Conservation (phyloP, 2,797 vertebrate species). For the Sebastes hubbsi region DNA sequence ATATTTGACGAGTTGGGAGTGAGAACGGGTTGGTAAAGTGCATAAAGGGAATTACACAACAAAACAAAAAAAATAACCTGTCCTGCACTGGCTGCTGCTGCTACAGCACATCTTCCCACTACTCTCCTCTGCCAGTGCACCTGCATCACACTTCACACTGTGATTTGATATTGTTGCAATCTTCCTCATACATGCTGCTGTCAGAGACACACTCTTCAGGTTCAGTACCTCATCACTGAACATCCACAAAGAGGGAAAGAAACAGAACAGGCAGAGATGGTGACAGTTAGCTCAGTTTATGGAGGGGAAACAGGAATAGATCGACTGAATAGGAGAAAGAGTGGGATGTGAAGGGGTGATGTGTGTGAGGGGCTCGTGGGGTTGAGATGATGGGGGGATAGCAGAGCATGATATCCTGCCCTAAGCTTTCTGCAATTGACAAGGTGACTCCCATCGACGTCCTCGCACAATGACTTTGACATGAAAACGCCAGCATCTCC, state of each 20-base stretch:
- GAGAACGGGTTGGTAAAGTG: no score
- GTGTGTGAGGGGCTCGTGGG: neutral
- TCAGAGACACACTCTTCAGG: neutral
- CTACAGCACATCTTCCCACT: neutral
- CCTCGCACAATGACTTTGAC: conserved; percentile 53
- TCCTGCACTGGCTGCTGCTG: no score
- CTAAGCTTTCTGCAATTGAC: conserved; percentile 46
- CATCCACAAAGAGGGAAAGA: neutral
- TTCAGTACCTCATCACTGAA: neutral
- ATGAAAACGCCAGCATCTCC: conserved; percentile 34
- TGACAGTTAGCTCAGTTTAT: neutral
- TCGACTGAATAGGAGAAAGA: neutral
- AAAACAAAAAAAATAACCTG: no score
- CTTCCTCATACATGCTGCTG: neutral
- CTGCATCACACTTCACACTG: neutral
- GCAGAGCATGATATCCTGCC: conserved; percentile 31
- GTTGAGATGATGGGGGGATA: neutral
- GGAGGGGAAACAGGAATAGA: neutral
- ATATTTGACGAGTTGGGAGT: no score
- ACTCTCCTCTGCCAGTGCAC: neutral
- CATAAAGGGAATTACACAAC: no score
- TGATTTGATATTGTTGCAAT: neutral
- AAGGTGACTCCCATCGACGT: conserved; percentile 51
- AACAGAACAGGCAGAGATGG: neutral
- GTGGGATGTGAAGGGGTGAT: neutral